Evolutionary conservation across 1,140 invertebrate genomes (phyloP).

Genomic region (Conus ventricosus): DNA sequence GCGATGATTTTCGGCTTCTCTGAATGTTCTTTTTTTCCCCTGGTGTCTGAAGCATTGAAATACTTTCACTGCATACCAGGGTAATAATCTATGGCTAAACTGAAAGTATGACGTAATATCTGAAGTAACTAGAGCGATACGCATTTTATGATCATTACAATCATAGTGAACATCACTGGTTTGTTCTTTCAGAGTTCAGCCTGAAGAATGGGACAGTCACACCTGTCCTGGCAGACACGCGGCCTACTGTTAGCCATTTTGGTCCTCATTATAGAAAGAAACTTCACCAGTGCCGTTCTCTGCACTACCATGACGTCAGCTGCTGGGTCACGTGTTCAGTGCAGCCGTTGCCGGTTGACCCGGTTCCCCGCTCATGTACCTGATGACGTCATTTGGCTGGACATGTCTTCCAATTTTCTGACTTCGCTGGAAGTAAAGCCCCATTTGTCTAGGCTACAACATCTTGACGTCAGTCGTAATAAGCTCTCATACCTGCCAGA

Average conservation of each 20-base stretch:
- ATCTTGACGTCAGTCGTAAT: background rate
- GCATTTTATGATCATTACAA: background rate
- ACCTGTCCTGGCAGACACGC: background rate
- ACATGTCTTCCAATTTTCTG: conserved; percentile 10
- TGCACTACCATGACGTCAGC: background rate
- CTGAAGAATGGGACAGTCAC: background rate
- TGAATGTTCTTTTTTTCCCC: too few species aligned
- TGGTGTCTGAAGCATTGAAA: too few species aligned
- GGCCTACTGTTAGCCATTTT: background rate
- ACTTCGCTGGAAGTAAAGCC: background rate
- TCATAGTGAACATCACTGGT: background rate
- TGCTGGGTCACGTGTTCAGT: background rate
- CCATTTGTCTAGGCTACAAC: background rate
- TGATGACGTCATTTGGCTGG: background rate
- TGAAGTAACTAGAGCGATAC: too few species aligned
- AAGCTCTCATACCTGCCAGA: background rate
- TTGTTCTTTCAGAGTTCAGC: background rate
- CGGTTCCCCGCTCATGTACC: background rate
- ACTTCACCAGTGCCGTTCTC: background rate
- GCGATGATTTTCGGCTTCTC: too few species aligned
- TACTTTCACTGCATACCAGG: too few species aligned
- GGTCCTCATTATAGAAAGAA: background rate
- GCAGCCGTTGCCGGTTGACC: conserved; percentile 7
- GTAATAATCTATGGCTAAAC: too few species aligned
- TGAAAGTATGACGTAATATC: too few species aligned